These are phyloP conservation scores for Syritta pipiens DNA, from an alignment of 2,888 invertebrate species.

Conservation along the genomic window DNA sequence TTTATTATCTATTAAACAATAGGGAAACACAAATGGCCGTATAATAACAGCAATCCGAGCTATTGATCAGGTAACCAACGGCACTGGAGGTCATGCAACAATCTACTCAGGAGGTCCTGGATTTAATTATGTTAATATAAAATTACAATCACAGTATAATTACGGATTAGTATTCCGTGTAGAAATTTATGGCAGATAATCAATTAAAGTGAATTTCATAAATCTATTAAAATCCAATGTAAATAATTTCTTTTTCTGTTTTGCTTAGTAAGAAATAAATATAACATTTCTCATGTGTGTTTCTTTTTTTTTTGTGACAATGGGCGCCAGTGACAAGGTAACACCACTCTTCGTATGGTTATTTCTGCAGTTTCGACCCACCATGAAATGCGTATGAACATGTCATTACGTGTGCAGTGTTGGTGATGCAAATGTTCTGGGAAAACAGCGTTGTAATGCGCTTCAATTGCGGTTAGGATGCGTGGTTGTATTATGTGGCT, in stretches of 20 bases:
- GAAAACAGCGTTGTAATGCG: conserved; percentile 52
- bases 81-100: conserved; percentile 77
- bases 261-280: conserved; percentile 15
- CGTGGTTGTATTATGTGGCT: conserved; percentile 47
- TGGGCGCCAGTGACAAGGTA: too few relatives aligned
- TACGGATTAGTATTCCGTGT: conserved; percentile 73
- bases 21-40: conserved; percentile 70
- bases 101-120: conserved; percentile 77
- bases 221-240: conserved; percentile 14
- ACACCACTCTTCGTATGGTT: too few relatives aligned
- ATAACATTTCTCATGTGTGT: neutral
- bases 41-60: conserved; percentile 76
- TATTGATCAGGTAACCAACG: conserved; percentile 76
- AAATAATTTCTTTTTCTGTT: conserved; percentile 15
- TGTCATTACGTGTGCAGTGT: conserved; percentile 42
- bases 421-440: conserved; percentile 58
- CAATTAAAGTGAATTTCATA: neutral
- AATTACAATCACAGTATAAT: conserved; percentile 76
- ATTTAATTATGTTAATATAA: conserved; percentile 76
- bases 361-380: too few relatives aligned
- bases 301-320: neutral
- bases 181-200: conserved; percentile 75
- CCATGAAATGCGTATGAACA: too few relatives aligned
- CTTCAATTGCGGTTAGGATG: conserved; percentile 49
- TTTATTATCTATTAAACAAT: conserved; percentile 2